phyloP scores from a whole-genome alignment of 2,797 vertebrate genomes.

The Arrhamphus sclerolepis region DNA sequence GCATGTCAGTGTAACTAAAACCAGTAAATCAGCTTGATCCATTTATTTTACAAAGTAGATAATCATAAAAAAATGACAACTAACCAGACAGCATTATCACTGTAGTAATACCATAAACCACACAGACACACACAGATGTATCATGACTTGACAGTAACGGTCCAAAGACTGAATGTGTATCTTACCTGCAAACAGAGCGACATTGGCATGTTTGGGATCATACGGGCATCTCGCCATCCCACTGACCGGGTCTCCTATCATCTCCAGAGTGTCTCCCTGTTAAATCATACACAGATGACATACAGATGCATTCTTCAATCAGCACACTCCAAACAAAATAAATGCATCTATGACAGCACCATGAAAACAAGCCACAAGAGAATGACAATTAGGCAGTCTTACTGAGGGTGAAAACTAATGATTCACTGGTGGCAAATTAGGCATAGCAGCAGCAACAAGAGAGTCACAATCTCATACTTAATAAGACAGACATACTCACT shows the following conservation, averaged over 20 bases:
- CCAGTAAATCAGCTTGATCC: slow-evolving; percentile 11
- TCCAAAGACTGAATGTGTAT: background rate
- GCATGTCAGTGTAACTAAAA: slow-evolving; percentile 25
- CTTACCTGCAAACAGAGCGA: slow-evolving; percentile 93
- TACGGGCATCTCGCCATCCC: slow-evolving; percentile 97
- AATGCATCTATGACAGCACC: slow-evolving; percentile 43
- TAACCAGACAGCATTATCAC: slow-evolving; percentile 46
- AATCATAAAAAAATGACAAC: slow-evolving; percentile 36
- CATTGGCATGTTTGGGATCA: slow-evolving; percentile 94
- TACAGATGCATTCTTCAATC: slow-evolving; percentile 36
- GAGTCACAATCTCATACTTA: slow-evolving; percentile 54
- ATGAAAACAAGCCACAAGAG: slow-evolving; percentile 66
- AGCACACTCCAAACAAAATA: slow-evolving; percentile 37
- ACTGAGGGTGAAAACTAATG: slow-evolving; percentile 66
- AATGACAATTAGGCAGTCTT: slow-evolving; percentile 69
- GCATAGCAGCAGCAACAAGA: slow-evolving; percentile 46
- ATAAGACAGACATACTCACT: slow-evolving; percentile 33
- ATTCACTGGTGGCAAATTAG: slow-evolving; percentile 72
- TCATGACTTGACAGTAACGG: slow-evolving; percentile 26
- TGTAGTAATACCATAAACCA: slow-evolving; percentile 26
- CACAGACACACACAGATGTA: slow-evolving; percentile 10
- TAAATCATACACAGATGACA: slow-evolving; percentile 27
- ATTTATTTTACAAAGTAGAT: background rate
- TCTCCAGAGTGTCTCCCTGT: slow-evolving; percentile 91
- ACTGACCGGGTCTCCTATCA: slow-evolving; percentile 88